Base-by-base conservation (phyloP, 2,113 vertebrate genomes). In the Chamaetylas fuelleborni region DNA sequence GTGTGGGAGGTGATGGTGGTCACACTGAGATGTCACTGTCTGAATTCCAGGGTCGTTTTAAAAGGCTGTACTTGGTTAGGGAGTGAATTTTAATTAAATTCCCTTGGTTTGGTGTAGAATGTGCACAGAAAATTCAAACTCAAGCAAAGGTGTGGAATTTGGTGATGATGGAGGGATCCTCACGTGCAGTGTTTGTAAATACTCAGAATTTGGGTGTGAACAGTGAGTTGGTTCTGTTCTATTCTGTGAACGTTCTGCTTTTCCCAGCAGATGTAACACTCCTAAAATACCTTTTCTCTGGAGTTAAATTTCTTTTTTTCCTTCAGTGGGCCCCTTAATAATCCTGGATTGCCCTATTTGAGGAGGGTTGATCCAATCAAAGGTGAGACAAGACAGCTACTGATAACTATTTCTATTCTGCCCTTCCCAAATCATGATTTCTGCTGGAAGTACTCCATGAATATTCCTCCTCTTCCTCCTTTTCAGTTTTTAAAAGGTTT, bases 331-430 rank as follows among this genome's bases (percentile, higher is more conserved):
- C 74, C 71, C 26, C 36, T 88, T 43, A 42, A 18, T 97, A 96
- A 97, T 97, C 96, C 94, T 81, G 94, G 94, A 83, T 96, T 96
- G 69, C 91, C 88, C 95, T 96, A 74, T 86, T 94, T 95, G 69
- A 43, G 76, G 26, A 73, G 60, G 19, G 29, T 47, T 97, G 76
- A 96, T 74, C 91, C 94, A 86, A 47, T 93, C 76, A 64, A 78
- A 95, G 88, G 86, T 96, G 86, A 78, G 76, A 31, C 64, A 78
- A 78, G 58, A 57, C 66, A 72, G 74, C 43, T 54, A 20, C 66
- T 92, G 60, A 25, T 20, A 54, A 4, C 15, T 50, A 1, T 58
- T 84, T 62, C 56, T 62, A 0, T 47, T 81, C 77, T 78, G 6
- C 34, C 34, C 7, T 90, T 76, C 40, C 26, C 13, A 48, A 33